Evolutionary conservation across 2,113 vertebrate genomes (phyloP).

Genomic region (Garra rufa): DNA sequence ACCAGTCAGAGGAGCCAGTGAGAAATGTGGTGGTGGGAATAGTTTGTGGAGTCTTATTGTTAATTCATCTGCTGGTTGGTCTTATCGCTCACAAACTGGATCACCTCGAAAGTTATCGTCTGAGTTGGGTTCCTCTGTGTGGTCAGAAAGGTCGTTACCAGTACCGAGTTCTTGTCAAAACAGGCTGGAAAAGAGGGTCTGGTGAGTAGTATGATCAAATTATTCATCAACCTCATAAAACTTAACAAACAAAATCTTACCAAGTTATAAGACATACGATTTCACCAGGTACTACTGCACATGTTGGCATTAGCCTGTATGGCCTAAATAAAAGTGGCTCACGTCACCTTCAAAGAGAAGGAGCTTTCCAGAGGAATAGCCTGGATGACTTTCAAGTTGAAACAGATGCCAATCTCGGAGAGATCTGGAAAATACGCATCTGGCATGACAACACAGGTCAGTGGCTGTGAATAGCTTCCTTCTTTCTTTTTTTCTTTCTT

Average conservation of each 20-base stretch:
- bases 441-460: slow-evolving; percentile 86
- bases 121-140: slow-evolving; percentile 76
- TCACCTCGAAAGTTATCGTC: slow-evolving; percentile 74
- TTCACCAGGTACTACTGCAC: slow-evolving; percentile 77
- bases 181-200: slow-evolving; percentile 76
- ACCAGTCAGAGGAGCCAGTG: slow-evolving; percentile 65
- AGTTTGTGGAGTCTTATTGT: slow-evolving; percentile 72
- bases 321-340: slow-evolving; percentile 80
- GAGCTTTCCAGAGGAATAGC: slow-evolving; percentile 76
- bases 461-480: background rate
- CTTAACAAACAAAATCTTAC: background rate
- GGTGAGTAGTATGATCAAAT: slow-evolving; percentile 63
- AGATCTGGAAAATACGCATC: slow-evolving; percentile 82
- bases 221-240: background rate
- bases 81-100: slow-evolving; percentile 81
- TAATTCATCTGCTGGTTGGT: slow-evolving; percentile 74
- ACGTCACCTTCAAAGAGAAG: slow-evolving; percentile 76
- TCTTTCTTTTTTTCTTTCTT: background rate
- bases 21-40: slow-evolving; percentile 72
- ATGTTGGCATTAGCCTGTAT: slow-evolving; percentile 79
- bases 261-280: background rate
- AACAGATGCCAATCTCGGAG: slow-evolving; percentile 76
- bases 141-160: slow-evolving; percentile 74
- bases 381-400: slow-evolving; percentile 82
- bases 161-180: slow-evolving; percentile 81